Base-by-base conservation (phyloP, 1,140 invertebrate species). In the Drosophila nigromelanica region DNA sequence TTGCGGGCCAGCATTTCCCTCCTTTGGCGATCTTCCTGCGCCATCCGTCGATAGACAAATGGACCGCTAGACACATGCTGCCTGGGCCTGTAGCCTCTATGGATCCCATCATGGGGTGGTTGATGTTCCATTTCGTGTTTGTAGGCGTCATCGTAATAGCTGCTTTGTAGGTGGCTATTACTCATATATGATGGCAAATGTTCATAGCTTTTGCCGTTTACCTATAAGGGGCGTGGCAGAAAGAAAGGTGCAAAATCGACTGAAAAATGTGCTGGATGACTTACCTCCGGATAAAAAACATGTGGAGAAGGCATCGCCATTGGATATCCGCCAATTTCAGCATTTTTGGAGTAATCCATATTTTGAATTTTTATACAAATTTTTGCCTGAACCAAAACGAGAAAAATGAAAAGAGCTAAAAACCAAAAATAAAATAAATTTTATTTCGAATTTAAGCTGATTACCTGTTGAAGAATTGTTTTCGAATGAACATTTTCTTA, bases 1-100 rank as follows among this genome's bases (percentile, higher is more conserved):
- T 82, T 82, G n/a, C 78, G 78, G 1, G 71, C 37, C 33, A 6
- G 24, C 74, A 78, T 77, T 56, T 82, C 78, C 37, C 43, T 56
- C 11, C 21, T 40, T 33, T 61, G 40, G 8, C 35, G 73, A 7
- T 52, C 50, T 1, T 74, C 37, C 0, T 58, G 35, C 4, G 33
- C 39, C 51, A 50, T 40, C 5, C 14, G 6, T 2, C 79, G 78
- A 37, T 81, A 81, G 10, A 43, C 50, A 7, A 48, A 63, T 11
- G 79, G 11, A 5, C 64, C 56, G 1, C 50, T 47, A 0, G 14
- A 8, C 6, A 39, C 55, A 11, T 24, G 35, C 47, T 37, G 58
- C 5, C 47, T 35, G 1, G 45, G 14, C 3, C 15, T n/a, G 6
- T 40, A 67, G 8, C 12, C 21, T 5, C 8, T 27, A 14, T 39